A percentile compares a stretch with the other conserved stretches of the same genome.
These are phyloP conservation scores for Chiroxiphia lanceolata DNA, from an alignment of 2,797 vertebrate genomes.

Conservation along the genomic window DNA sequence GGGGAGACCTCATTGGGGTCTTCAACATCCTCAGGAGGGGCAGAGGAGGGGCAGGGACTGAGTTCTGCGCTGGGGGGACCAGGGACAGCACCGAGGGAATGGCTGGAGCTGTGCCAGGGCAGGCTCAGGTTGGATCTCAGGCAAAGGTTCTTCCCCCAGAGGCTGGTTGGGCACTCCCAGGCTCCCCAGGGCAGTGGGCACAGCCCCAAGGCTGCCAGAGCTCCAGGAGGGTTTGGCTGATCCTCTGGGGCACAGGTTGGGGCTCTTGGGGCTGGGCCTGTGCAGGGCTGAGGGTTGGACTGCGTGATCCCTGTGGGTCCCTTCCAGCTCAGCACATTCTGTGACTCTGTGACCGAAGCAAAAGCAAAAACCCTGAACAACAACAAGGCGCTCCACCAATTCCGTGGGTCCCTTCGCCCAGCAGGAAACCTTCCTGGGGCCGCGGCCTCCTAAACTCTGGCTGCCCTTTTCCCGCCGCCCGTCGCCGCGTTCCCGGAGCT, in stretches of 20 bases:
- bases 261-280: no score
- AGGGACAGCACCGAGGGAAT: neutral
- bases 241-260: no score
- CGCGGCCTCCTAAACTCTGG: conserved; percentile 56
- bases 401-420: neutral
- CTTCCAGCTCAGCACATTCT: neutral
- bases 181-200: neutral
- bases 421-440: conserved; percentile 21
- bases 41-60: neutral
- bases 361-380: neutral
- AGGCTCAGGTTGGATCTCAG: neutral
- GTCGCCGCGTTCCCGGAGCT: neutral
- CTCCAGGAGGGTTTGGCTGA: neutral
- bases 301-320: no score
- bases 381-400: rapidly evolving
- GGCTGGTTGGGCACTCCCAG: neutral
- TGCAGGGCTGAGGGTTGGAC: no score
- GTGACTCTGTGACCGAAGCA: neutral
- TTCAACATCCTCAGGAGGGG: neutral
- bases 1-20: neutral
- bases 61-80: neutral
- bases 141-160: neutral
- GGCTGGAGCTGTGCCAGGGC: neutral
- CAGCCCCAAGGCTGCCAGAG: neutral
- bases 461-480: conserved; percentile 34